Evolutionary conservation across 2,888 invertebrate species (phyloP), one percentile per base, ranked within the genome.

Genomic region (Plagodis dolabraria): DNA sequence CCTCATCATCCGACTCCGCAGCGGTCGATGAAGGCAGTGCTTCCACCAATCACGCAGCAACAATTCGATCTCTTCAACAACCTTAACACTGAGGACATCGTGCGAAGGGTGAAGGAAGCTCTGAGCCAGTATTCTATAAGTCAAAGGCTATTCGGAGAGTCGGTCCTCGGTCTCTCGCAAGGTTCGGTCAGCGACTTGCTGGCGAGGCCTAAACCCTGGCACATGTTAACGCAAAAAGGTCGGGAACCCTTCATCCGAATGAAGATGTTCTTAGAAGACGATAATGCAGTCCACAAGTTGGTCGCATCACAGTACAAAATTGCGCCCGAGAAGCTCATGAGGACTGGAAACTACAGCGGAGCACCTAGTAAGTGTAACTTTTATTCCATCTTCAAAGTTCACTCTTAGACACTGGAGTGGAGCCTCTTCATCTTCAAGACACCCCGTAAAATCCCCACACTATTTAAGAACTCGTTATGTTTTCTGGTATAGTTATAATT

Each of bases 21-120:
- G 82, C 94, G 99, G 71, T 98, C 99, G 11, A 95, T 98, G 77
- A 98, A 98, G 92, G 98, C 99, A 36, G 99, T 99, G 48, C 94
- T 99, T 74, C 99, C 99, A 45, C 99, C 99, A 4, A 99, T 99
- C 70, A 99, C 99, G 0, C 99, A 99, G 83, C 99, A 99, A 79
- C 99, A 99, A 83, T 99, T 99, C 88, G 99, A 99, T 89, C 96
- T 98, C 92, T 99, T 98, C 93, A 98, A 99, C 84, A 98, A 98
- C 86, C 94, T 99, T 68, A 99, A 99, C 86, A 99, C 99, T 0
- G 99, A 99, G 91, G 99, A 99, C 69, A 98, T 99, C 72, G 99
- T 99, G 54, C 96, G 98, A 78, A 97, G 98, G 90, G 98, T 98
- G 33, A 98, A 98, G 87, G 98, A 98, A 89, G 98, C 98, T 75